A percentile compares a stretch with the other conserved stretches of the same genome.
Evolutionary conservation across 53 echinoderm and acorn worm species (phyloP).

Genomic region (Echinometra lucunter): DNA sequence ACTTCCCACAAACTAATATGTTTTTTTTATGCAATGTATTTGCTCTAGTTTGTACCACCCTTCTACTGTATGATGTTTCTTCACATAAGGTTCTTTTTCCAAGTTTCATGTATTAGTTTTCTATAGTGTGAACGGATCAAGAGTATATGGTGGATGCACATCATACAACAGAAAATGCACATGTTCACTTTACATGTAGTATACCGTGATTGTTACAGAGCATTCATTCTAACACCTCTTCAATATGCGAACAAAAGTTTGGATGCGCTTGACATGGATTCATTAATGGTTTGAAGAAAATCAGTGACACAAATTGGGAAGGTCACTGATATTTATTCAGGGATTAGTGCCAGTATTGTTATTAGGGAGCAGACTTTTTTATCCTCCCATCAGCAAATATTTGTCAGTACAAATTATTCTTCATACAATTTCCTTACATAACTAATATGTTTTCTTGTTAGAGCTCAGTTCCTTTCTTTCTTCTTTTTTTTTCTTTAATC

Average conservation of each 20-base stretch:
- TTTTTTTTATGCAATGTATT: too few relatives aligned
- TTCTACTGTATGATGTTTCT: too few relatives aligned
- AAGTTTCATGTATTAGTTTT: too few relatives aligned
- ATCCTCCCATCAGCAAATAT: not conserved
- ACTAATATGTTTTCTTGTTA: not conserved
- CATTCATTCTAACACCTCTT: conserved; percentile 5
- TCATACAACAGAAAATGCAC: not conserved
- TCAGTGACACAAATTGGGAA: not conserved
- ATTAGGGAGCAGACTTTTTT: not conserved
- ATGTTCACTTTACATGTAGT: too few relatives aligned
- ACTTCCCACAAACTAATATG: too few relatives aligned
- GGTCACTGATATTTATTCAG: conserved; percentile 14
- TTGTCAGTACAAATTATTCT: not conserved
- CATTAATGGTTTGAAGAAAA: not conserved
- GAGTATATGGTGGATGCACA: too few relatives aligned
- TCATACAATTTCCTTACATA: not conserved
- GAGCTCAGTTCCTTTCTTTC: too few relatives aligned
- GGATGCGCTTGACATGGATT: conserved; percentile 28
- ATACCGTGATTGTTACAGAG: not conserved
- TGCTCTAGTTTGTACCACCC: too few relatives aligned
- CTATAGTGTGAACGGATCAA: too few relatives aligned
- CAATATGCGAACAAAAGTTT: conserved; percentile 17
- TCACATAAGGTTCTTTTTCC: too few relatives aligned
- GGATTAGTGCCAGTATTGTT: not conserved
- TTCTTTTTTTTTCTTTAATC: too few relatives aligned